Conservation (phyloP, 2,113 vertebrate genomes). For the Mastomys coucha region DNA sequence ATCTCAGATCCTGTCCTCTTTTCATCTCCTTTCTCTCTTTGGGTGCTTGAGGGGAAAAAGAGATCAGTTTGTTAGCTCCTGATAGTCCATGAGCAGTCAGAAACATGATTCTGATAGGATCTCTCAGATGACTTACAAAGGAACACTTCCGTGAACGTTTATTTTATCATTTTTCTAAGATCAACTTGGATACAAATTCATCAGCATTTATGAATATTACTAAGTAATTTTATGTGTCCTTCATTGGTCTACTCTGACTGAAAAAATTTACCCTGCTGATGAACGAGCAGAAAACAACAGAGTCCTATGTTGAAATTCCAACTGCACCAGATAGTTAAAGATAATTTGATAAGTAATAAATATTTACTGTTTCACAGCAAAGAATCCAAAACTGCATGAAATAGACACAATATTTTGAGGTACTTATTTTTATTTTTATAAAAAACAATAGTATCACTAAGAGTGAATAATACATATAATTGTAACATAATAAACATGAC, state of each 20-base stretch:
- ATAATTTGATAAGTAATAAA: constrained; percentile 13
- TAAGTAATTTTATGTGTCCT: neutral
- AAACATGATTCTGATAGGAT: neutral
- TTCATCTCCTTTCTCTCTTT: neutral
- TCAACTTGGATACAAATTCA: neutral
- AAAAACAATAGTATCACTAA: constrained; percentile 50
- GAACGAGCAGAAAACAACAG: neutral
- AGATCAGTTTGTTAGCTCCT: neutral
- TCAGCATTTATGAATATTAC: neutral
- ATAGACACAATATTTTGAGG: constrained; percentile 14
- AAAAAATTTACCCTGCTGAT: neutral
- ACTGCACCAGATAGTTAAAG: neutral
- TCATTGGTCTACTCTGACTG: neutral
- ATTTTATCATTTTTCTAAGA: neutral
- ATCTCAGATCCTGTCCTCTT: neutral
- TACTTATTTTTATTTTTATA: neutral
- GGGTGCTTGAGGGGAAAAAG: neutral
- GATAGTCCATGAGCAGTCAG: neutral
- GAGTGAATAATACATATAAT: constrained; percentile 9
- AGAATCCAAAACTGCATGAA: constrained; percentile 48
- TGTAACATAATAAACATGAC: constrained; percentile 17
- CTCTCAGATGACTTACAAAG: neutral
- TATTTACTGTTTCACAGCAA: neutral
- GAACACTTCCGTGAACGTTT: neutral
- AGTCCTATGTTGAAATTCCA: neutral